Base-by-base conservation (phyloP, 1,140 invertebrate genomes). In the Drosophila micromelanica region DNA sequence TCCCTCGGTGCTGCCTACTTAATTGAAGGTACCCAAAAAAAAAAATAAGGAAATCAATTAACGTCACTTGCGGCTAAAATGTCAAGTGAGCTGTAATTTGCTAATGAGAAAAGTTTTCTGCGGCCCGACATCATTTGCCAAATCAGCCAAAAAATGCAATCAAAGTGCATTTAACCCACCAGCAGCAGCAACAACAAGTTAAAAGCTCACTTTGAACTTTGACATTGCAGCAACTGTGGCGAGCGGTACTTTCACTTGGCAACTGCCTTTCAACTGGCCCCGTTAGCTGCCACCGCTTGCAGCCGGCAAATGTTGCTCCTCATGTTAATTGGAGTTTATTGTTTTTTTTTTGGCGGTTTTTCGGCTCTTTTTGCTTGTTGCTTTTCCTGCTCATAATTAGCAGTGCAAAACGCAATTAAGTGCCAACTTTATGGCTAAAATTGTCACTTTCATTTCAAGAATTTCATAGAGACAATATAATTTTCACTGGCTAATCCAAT, bases 381-480 rank as follows among this genome's bases (percentile, higher is more conserved):
- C 27, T 27, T 27, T 38, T 72, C 45, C 17, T 54, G 62, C 32
- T 60, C 64, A 77, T 78, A 77, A 79, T 89, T 86, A 75, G 59
- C 81, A 80, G 30, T 70, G 46, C 60, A 69, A 65, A 68, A 57
- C 46, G 54, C 46, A 72, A 76, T 76, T 76, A 78, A 76, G 35
- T 55, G n/a, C 12, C 27, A 17, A 27, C 32, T 12, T 57, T 57
- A 57, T 59, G 30, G 56, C 49, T 42, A 54, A 62, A 54, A 76
- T 76, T 87, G 84, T 87, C 84, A 79, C 82, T 87, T 87, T 87
- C 82, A 79, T 87, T 82, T 76, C 67, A 76, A 74, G 76, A 87
- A 87, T 82, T 78, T 65, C 75, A 63, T 15, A 15, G 7, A 42
- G 23, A 32, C 59, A 49, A 27, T 13, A 15, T 30, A 62, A 78